Percentiles rank a stretch among this genome's conserved stretches.
These are phyloP conservation scores for Pipistrellus nathusii DNA, from an alignment of 2,797 vertebrate species.

Conservation along the genomic window DNA sequence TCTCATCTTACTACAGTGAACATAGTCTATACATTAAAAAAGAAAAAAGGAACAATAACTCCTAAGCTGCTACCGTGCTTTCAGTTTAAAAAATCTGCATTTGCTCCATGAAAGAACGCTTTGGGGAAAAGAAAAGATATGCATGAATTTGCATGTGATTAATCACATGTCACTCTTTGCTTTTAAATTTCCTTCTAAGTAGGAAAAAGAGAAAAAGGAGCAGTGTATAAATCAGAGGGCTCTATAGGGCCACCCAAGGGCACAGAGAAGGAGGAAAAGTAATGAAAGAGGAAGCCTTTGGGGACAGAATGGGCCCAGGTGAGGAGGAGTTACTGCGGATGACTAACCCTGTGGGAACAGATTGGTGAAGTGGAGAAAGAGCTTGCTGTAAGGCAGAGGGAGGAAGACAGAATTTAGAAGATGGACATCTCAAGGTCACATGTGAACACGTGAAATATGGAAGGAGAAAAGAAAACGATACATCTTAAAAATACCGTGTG, in stretches of 20 bases:
- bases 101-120: conserved; percentile 42
- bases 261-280: background rate
- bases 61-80: background rate
- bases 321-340: background rate
- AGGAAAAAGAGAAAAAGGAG: background rate
- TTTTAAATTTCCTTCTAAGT: conserved; percentile 38
- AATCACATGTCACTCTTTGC: conserved; percentile 45
- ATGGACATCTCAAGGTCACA: background rate
- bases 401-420: background rate
- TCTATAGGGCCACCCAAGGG: background rate
- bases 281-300: background rate
- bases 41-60: background rate
- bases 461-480: background rate
- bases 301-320: background rate
- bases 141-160: conserved; percentile 63
- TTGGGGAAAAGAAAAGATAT: conserved; percentile 55
- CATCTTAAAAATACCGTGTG: background rate
- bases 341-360: background rate
- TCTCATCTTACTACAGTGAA: background rate
- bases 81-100: conserved; percentile 55
- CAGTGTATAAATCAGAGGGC: background rate
- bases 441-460: background rate
- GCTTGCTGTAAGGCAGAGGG: background rate
- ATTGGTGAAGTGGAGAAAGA: background rate
- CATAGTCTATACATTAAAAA: background rate